Evolutionary conservation across 1,140 invertebrate genomes (phyloP).

Genomic region (Coelopa frigida): DNA sequence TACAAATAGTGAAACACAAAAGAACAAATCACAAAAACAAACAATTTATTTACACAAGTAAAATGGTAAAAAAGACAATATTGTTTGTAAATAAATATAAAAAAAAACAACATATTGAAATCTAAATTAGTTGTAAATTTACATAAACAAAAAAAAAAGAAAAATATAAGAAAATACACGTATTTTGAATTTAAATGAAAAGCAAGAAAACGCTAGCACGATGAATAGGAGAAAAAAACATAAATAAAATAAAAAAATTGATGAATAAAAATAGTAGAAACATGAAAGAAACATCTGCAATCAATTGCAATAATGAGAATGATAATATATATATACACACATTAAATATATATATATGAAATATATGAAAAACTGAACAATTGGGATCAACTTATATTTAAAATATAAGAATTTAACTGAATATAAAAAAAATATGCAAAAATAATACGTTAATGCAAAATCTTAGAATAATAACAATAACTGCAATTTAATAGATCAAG

Average conservation of each 20-base stretch:
- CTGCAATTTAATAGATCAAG: slow-evolving; percentile 5
- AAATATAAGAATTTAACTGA: slow-evolving; percentile 42
- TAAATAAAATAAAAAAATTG: background rate
- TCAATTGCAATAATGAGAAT: slow-evolving; percentile 28
- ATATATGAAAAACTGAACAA: slow-evolving; percentile 44
- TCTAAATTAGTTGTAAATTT: background rate
- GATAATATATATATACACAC: slow-evolving; percentile 17
- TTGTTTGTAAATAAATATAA: slow-evolving; percentile 15
- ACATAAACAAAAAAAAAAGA: background rate
- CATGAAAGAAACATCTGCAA: slow-evolving; percentile 1
- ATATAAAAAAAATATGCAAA: slow-evolving; percentile 19
- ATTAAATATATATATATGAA: slow-evolving; percentile 5
- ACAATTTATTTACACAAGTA: slow-evolving; percentile 9
- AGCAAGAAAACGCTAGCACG: too few species aligned
- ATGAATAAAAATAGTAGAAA: slow-evolving; percentile 1
- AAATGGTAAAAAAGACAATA: slow-evolving; percentile 19
- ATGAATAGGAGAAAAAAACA: slow-evolving; percentile 8
- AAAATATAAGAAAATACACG: background rate
- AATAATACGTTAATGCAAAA: too few species aligned
- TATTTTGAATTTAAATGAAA: too few species aligned
- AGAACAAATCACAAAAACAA: slow-evolving; percentile 6
- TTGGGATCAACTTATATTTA: slow-evolving; percentile 45
- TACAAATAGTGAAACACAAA: slow-evolving; percentile 6
- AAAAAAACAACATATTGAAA: background rate
- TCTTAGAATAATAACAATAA: too few species aligned